phyloP scores from a whole-genome alignment of 1,140 invertebrate species.

The Drosophila elegans region DNA sequence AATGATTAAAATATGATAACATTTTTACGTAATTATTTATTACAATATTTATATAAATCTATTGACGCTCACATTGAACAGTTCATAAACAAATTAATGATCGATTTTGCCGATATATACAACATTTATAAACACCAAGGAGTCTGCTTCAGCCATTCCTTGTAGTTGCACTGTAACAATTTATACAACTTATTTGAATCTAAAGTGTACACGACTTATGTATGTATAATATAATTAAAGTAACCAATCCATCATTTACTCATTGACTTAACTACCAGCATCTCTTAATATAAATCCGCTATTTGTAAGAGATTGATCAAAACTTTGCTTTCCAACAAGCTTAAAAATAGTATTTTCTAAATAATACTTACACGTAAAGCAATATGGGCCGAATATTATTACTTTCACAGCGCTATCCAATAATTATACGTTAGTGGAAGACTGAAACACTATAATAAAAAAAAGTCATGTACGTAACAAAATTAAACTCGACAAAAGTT shows the following conservation, averaged over 20 bases:
- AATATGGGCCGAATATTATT: slow-evolving; percentile 32
- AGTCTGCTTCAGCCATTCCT: slow-evolving; percentile 81
- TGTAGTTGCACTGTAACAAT: slow-evolving; percentile 82
- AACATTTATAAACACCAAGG: slow-evolving; percentile 73
- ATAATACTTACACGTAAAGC: slow-evolving; percentile 33
- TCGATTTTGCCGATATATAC: slow-evolving; percentile 69
- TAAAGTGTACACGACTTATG: slow-evolving; percentile 72
- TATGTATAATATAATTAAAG: slow-evolving; percentile 80
- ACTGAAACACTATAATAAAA: slow-evolving; percentile 43
- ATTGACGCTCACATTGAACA: slow-evolving; percentile 77
- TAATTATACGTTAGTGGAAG: slow-evolving; percentile 48
- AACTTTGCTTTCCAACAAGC: slow-evolving; percentile 19
- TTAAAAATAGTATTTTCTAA: slow-evolving; percentile 36
- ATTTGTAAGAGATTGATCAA: slow-evolving; percentile 42
- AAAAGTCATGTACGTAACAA: slow-evolving; percentile 35
- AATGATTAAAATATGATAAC: slow-evolving; percentile 69
- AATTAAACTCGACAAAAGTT: slow-evolving; percentile 3
- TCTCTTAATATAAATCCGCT: slow-evolving; percentile 32
- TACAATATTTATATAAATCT: slow-evolving; percentile 81
- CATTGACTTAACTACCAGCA: slow-evolving; percentile 35
- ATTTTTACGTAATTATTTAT: slow-evolving; percentile 83
- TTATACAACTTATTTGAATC: slow-evolving; percentile 73
- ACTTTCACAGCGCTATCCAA: slow-evolving; percentile 48
- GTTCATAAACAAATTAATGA: slow-evolving; percentile 62
- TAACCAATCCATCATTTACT: slow-evolving; percentile 73